Evolutionary conservation across 2,888 invertebrate species (phyloP).

Genomic region (Cephus pygmeus): DNA sequence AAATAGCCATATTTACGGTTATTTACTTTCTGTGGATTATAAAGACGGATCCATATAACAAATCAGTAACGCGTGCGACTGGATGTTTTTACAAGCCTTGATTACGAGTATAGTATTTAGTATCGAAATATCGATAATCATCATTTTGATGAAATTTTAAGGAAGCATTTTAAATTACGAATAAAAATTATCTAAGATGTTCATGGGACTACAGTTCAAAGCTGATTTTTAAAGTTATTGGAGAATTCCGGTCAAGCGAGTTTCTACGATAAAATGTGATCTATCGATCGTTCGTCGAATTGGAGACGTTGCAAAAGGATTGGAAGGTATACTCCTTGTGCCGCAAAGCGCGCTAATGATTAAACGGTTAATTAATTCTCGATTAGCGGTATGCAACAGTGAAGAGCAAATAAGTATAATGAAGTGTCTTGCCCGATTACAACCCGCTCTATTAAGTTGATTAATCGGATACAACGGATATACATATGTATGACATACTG

Average conservation of each 20-base stretch:
- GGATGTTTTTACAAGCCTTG: too few species aligned
- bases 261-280: not conserved
- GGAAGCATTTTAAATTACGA: not conserved
- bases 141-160: not conserved
- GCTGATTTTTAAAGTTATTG: not conserved
- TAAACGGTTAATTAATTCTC: conserved; percentile 56
- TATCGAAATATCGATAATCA: not conserved
- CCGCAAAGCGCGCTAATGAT: conserved; percentile 35
- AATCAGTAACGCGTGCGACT: not conserved
- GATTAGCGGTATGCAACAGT: conserved; percentile 50
- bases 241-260: not conserved
- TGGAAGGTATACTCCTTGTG: not conserved
- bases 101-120: not conserved
- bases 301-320: not conserved
- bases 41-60: not conserved
- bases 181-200: not conserved
- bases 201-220: not conserved
- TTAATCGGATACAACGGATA: conserved; percentile 53
- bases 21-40: too few species aligned
- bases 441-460: conserved; percentile 49
- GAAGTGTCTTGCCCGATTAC: conserved; percentile 52
- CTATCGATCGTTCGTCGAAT: not conserved
- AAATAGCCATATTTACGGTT: too few species aligned
- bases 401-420: conserved; percentile 52
- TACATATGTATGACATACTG: conserved; percentile 51